Percentiles rank a stretch among this genome's conserved stretches.
These are phyloP conservation scores for Tetrapedia diversipes DNA, from an alignment of 2,888 invertebrate genomes.

Conservation along the genomic window DNA sequence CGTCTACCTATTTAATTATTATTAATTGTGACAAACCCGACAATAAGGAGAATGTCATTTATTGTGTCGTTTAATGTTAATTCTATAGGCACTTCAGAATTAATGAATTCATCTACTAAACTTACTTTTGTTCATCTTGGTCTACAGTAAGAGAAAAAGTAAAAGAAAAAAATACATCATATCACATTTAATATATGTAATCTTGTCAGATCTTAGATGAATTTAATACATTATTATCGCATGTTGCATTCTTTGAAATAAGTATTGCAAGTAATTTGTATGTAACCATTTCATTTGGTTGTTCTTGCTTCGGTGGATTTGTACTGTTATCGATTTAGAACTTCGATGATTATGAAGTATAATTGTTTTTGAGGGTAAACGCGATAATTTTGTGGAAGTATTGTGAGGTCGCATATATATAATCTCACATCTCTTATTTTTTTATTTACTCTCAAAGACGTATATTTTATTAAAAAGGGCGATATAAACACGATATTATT, in stretches of 20 bases:
- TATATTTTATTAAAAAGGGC: not conserved
- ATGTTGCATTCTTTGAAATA: constrained; percentile 14
- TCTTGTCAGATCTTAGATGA: not conserved
- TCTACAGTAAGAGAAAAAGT: constrained; percentile 1
- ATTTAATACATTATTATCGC: not conserved
- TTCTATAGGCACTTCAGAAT: not conserved
- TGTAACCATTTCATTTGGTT: not conserved
- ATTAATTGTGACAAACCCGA: constrained; percentile 45
- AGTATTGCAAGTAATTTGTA: constrained; percentile 2
- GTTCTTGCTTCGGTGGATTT: not conserved
- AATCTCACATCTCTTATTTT: constrained; percentile 9
- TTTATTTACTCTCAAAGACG: not conserved
- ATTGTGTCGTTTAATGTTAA: constrained; percentile 22
- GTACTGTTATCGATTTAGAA: constrained; percentile 5
- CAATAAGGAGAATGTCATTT: constrained; percentile 51
- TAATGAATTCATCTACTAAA: not conserved
- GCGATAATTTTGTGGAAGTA: not conserved
- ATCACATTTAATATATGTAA: not conserved
- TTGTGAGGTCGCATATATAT: not conserved
- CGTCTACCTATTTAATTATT: constrained; percentile 38
- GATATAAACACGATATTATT: not conserved
- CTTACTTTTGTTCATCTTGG: constrained; percentile 2
- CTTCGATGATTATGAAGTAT: constrained; percentile 8
- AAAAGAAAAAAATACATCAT: not conserved
- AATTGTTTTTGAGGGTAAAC: not conserved